Percentiles rank a stretch among this genome's conserved stretches.
phyloP scores from a whole-genome alignment of 2,888 invertebrate species.

The Hydroisotoma schaefferi region DNA sequence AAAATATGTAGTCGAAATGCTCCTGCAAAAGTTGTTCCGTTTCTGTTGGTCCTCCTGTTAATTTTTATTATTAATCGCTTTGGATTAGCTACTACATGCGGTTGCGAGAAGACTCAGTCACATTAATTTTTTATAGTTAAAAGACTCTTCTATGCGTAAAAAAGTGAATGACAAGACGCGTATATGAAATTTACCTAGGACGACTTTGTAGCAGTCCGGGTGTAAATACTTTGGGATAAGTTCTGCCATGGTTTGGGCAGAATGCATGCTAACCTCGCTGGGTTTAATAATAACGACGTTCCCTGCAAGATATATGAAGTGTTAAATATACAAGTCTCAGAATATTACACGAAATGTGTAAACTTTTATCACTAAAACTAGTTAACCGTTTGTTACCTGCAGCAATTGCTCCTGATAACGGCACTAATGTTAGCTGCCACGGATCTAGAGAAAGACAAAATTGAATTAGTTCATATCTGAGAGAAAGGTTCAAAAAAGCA shows the following conservation, averaged over 20 bases:
- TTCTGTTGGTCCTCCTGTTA: conserved; percentile 51
- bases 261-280: conserved; percentile 20
- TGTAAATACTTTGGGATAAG: conserved; percentile 30
- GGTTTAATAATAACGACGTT: conserved; percentile 32
- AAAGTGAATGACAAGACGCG: conserved; percentile 54
- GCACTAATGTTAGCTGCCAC: conserved; percentile 72
- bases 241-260: conserved; percentile 24
- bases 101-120: no score
- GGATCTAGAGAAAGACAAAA: no score
- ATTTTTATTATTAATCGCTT: no score
- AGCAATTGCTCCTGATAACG: conserved; percentile 80
- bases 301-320: no score
- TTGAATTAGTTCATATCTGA: neutral
- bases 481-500: neutral
- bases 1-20: conserved; percentile 58
- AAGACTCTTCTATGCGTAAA: no score
- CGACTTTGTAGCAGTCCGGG: conserved; percentile 54
- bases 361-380: neutral
- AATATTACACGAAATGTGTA: no score
- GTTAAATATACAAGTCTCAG: no score
- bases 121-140: no score
- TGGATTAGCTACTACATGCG: no score
- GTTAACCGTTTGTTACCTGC: conserved; percentile 84
- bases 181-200: no score
- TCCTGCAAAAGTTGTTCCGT: conserved; percentile 55